These are phyloP conservation scores for Drosophila pullipes DNA, from an alignment of 2,888 invertebrate species.

Conservation along the genomic window DNA sequence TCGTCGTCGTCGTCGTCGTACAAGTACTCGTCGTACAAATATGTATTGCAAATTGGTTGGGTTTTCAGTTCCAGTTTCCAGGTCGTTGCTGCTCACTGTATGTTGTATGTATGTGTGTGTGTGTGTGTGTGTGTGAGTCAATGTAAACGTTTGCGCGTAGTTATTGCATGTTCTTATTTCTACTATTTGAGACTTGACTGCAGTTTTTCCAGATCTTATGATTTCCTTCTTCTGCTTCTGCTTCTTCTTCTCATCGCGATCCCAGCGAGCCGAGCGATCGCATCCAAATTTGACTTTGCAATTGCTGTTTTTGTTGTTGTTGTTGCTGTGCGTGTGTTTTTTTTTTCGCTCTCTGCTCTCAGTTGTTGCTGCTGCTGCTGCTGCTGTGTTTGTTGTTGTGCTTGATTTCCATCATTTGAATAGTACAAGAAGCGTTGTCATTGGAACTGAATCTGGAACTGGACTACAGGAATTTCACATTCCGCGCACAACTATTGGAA, in stretches of 20 bases:
- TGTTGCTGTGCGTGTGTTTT: slow-evolving; percentile 24
- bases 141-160: slow-evolving; percentile 56
- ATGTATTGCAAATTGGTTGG: slow-evolving; percentile 79
- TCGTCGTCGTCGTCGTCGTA: slow-evolving; percentile 16
- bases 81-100: slow-evolving; percentile 53
- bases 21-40: slow-evolving; percentile 59
- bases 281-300: slow-evolving; percentile 72
- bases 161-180: slow-evolving; percentile 62
- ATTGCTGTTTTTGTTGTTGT: slow-evolving; percentile 27
- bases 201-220: slow-evolving; percentile 62
- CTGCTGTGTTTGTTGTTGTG: slow-evolving; percentile 24
- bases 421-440: slow-evolving; percentile 59
- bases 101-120: slow-evolving; percentile 28
- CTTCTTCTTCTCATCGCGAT: slow-evolving; percentile 38
- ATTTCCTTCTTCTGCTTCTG: slow-evolving; percentile 40
- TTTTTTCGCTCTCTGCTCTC: slow-evolving; percentile 14
- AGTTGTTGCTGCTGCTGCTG: slow-evolving; percentile 28
- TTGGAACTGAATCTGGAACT: slow-evolving; percentile 49
- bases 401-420: slow-evolving; percentile 65
- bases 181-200: slow-evolving; percentile 52
- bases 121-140: slow-evolving; percentile 12
- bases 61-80: slow-evolving; percentile 78
- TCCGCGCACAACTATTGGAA: slow-evolving; percentile 37
- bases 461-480: slow-evolving; percentile 52
- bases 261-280: slow-evolving; percentile 36